Evolutionary conservation across 2,797 vertebrate species (phyloP).

Genomic region (Sebastolobus alascanus): DNA sequence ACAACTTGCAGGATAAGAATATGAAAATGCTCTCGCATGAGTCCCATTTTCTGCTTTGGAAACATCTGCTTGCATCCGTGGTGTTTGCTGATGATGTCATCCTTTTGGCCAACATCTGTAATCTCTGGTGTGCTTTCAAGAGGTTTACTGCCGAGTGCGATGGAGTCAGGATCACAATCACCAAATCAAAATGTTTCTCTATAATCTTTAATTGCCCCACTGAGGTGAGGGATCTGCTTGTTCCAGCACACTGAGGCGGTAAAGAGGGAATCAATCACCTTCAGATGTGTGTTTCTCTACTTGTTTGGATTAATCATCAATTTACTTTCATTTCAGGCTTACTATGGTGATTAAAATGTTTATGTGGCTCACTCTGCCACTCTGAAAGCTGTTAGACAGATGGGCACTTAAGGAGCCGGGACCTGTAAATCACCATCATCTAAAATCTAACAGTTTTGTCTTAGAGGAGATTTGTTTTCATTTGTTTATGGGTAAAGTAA

Average conservation of each 20-base stretch:
- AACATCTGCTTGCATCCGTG: constrained; percentile 32
- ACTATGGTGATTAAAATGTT: constrained; percentile 26
- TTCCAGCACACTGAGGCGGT: not conserved
- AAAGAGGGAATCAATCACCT: not conserved
- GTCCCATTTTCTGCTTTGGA: constrained; percentile 1
- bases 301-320: constrained; percentile 6
- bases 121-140: constrained; percentile 18
- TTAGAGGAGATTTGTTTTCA: constrained; percentile 70
- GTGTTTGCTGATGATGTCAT: constrained; percentile 40
- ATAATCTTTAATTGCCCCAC: not conserved
- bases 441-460: constrained; percentile 44
- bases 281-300: constrained; percentile 21
- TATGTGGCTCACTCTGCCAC: constrained; percentile 14
- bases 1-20: not conserved
- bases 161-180: constrained; percentile 23
- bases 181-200: constrained; percentile 22
- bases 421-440: constrained; percentile 38
- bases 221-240: constrained; percentile 13
- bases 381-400: constrained; percentile 48
- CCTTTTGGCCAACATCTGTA: constrained; percentile 16
- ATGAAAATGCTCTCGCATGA: not conserved
- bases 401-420: constrained; percentile 28
- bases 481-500: constrained; percentile 71
- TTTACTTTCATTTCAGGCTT: constrained; percentile 25
- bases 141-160: constrained; percentile 2